These are phyloP conservation scores for Cryptus viduatorius DNA, from an alignment of 2,888 invertebrate genomes.

Conservation along the genomic window DNA sequence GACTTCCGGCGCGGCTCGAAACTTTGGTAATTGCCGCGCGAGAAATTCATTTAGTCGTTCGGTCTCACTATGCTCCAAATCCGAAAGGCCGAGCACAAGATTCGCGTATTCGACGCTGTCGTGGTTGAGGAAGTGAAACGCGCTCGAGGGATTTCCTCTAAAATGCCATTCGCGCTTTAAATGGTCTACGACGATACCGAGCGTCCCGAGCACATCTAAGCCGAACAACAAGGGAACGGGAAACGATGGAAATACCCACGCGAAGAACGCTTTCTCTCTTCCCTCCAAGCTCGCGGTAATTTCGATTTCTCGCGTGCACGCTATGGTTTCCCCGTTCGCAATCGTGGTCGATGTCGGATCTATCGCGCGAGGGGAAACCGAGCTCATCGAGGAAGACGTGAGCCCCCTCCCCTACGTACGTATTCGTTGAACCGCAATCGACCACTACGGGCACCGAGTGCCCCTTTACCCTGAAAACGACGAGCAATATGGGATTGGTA, in stretches of 20 bases:
- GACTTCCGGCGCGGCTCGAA: neutral
- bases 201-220: neutral
- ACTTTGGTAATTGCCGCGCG: neutral
- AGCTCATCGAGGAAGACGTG: neutral
- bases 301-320: too few relatives aligned
- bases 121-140: neutral
- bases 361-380: neutral
- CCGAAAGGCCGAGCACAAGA: neutral
- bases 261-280: neutral
- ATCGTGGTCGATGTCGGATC: too few relatives aligned
- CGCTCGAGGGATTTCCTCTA: neutral
- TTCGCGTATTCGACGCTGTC: neutral
- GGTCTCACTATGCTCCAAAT: neutral
- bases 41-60: neutral
- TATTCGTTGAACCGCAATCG: slow-evolving; percentile 21
- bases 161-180: neutral
- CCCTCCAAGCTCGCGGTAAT: neutral
- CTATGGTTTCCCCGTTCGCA: too few relatives aligned
- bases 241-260: neutral
- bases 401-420: neutral
- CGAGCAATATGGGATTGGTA: neutral
- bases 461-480: slow-evolving; percentile 1
- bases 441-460: neutral
- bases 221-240: neutral
- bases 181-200: neutral